Evolutionary conservation across 2,113 vertebrate species (phyloP).

Genomic region (Nothocercus nigrocapillus): DNA sequence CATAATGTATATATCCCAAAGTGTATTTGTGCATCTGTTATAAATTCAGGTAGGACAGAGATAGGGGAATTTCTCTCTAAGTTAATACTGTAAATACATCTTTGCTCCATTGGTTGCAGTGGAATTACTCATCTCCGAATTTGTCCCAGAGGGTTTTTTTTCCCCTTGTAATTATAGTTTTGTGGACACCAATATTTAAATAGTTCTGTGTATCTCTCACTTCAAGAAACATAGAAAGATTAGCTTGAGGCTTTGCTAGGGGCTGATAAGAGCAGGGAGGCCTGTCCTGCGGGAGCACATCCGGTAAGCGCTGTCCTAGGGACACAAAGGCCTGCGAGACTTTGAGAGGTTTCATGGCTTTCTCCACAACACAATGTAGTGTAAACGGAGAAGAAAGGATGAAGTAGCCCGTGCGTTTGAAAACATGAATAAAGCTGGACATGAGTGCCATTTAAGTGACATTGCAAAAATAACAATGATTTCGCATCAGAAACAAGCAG

Average conservation of each 20-base stretch:
- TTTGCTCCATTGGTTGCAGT: not conserved
- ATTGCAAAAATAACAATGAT: not conserved
- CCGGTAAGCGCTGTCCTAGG: not conserved
- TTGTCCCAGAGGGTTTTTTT: not conserved
- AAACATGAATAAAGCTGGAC: not conserved
- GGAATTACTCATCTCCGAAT: not conserved
- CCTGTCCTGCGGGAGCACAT: not conserved
- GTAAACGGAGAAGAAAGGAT: not conserved
- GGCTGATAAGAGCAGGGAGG: slow-evolving; percentile 9
- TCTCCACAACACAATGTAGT: not conserved
- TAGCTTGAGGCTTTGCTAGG: not conserved
- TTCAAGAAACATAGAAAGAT: not conserved
- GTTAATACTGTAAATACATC: not conserved
- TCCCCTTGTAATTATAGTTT: not conserved
- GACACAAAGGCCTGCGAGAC: not conserved
- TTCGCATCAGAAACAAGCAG: not conserved
- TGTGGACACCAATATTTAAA: slow-evolving; percentile 4
- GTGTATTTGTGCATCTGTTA: slow-evolving; percentile 33
- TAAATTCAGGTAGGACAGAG: slow-evolving; percentile 11
- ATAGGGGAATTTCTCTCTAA: not conserved
- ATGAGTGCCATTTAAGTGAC: not conserved
- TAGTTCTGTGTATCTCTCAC: not conserved
- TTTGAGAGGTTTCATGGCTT: not conserved
- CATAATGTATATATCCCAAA: slow-evolving; percentile 25
- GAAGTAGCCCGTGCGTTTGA: not conserved